Percentiles rank a stretch among this genome's conserved stretches.
Conservation (phyloP, 2,797 vertebrate genomes). For the Trematomus bernacchii region DNA sequence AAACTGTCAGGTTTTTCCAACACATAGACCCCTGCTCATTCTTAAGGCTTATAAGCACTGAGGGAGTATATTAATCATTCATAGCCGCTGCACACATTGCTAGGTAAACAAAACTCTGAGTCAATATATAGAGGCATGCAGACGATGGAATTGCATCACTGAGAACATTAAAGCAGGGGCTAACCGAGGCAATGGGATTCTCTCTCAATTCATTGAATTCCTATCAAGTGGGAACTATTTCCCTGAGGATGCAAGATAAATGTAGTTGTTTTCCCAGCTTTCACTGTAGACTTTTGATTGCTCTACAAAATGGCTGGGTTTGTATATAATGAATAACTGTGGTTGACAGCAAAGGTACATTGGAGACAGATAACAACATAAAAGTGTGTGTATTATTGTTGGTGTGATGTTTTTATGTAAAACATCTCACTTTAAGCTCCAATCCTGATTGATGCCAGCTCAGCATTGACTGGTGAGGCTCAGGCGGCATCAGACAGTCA, state of each 20-base stretch:
- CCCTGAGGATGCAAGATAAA: conserved; percentile 48
- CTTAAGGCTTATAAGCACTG: background rate
- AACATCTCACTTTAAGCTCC: background rate
- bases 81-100: conserved; percentile 56
- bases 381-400: background rate
- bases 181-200: conserved; percentile 21
- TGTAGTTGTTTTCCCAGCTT: conserved; percentile 27
- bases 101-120: conserved; percentile 65
- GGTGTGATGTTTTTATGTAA: conserved; percentile 5
- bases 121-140: conserved; percentile 59
- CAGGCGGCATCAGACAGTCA: conserved; percentile 13
- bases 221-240: conserved; percentile 50
- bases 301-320: conserved; percentile 18
- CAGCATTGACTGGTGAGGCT: conserved; percentile 43
- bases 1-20: conserved; percentile 16
- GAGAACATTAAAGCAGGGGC: conserved; percentile 51
- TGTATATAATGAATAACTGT: conserved; percentile 3
- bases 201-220: conserved; percentile 59
- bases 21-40: conserved; percentile 8
- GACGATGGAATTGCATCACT: conserved; percentile 43
- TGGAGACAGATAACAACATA: background rate
- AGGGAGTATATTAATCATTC: conserved; percentile 60
- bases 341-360: background rate
- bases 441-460: conserved; percentile 50
- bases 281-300: conserved; percentile 25